These are phyloP conservation scores for Hemistola chrysoprasaria DNA, from an alignment of 2,888 invertebrate genomes.

Conservation along the genomic window DNA sequence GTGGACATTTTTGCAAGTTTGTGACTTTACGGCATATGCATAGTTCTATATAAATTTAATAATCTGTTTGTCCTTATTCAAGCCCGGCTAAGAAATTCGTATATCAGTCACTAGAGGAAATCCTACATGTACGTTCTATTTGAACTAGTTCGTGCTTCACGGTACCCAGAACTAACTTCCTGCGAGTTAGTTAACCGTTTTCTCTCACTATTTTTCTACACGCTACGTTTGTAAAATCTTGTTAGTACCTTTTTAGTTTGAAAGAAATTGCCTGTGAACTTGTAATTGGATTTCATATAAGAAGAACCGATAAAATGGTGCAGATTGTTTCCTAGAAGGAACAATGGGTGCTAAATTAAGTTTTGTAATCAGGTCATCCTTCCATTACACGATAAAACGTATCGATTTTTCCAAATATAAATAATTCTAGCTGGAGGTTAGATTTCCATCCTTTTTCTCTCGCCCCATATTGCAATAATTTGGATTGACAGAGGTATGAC, in stretches of 20 bases:
- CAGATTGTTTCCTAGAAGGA: neutral
- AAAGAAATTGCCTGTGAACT: slow-evolving; percentile 13
- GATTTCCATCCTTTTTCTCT: too few relatives aligned
- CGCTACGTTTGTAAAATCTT: slow-evolving; percentile 24
- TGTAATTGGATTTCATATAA: slow-evolving; percentile 14
- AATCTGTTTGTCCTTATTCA: too few relatives aligned
- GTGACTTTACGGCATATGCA: too few relatives aligned
- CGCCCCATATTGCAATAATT: neutral
- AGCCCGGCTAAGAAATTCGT: too few relatives aligned
- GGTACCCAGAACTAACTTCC: slow-evolving; percentile 34
- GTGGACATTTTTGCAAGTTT: too few relatives aligned
- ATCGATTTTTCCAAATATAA: too few relatives aligned
- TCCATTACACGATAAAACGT: too few relatives aligned
- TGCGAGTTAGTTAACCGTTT: slow-evolving; percentile 35
- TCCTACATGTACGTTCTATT: slow-evolving; percentile 1
- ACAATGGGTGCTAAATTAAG: too few relatives aligned
- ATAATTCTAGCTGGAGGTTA: too few relatives aligned
- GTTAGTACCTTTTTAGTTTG: slow-evolving; percentile 19
- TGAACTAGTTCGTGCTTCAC: slow-evolving; percentile 26
- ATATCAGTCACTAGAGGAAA: slow-evolving; percentile 8
- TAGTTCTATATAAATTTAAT: too few relatives aligned
- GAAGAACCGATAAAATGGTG: neutral
- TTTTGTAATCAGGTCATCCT: too few relatives aligned
- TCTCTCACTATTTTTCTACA: slow-evolving; percentile 33
- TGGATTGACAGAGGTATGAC: slow-evolving; percentile 16